phyloP scores from a whole-genome alignment of 2,888 invertebrate species.

The Girardia tigrina region DNA sequence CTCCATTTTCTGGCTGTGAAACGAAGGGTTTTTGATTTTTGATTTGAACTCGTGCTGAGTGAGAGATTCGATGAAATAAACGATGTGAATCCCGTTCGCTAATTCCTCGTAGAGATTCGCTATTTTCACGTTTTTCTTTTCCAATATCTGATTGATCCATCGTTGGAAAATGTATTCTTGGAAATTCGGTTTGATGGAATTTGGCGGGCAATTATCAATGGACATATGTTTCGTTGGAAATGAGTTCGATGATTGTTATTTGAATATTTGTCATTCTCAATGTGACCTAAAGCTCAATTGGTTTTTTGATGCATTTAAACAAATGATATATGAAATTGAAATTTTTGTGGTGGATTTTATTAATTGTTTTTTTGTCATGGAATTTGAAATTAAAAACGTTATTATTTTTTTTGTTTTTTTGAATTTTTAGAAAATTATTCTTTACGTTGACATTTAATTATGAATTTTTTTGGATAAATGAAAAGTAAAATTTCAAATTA shows the following conservation, averaged over 20 bases:
- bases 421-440: too few species aligned
- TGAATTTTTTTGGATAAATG: too few species aligned
- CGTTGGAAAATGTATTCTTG: not conserved
- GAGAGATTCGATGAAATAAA: not conserved
- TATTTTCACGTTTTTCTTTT: not conserved
- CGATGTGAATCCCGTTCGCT: not conserved
- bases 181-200: not conserved
- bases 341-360: too few species aligned
- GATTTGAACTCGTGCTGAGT: not conserved
- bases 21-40: not conserved
- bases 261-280: slow-evolving; percentile 3
- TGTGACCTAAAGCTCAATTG: slow-evolving; percentile 15
- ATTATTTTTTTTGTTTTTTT: too few species aligned
- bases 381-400: too few species aligned
- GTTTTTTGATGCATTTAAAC: too few species aligned
- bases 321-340: too few species aligned
- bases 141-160: not conserved
- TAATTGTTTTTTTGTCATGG: too few species aligned
- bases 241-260: not conserved
- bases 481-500: too few species aligned
- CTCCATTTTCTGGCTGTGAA: not conserved
- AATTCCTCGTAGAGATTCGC: not conserved
- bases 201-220: not conserved
- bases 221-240: not conserved
- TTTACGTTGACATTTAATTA: too few species aligned